Percentiles rank a stretch among this genome's conserved stretches.
These are phyloP conservation scores for Oeneis ivallda DNA, from an alignment of 2,888 invertebrate species.

Conservation along the genomic window DNA sequence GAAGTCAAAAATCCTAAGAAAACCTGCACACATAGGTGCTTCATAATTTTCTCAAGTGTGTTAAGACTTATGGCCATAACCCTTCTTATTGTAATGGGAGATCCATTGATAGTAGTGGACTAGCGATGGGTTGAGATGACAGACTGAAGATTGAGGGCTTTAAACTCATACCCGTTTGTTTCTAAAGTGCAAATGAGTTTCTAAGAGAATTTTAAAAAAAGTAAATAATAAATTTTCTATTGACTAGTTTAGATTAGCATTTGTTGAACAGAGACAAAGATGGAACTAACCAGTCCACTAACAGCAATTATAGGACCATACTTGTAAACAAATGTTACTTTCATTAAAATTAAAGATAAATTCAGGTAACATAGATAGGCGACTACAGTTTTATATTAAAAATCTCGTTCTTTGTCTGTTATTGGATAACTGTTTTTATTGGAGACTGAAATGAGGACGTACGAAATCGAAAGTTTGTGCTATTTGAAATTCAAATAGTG, in stretches of 20 bases:
- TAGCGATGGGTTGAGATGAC: not conserved
- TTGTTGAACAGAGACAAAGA: not conserved
- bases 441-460: slow-evolving; percentile 29
- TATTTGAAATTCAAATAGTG: slow-evolving; percentile 21
- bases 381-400: not conserved
- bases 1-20: no score
- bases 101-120: no score
- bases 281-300: not conserved
- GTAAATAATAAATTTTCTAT: not conserved
- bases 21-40: no score
- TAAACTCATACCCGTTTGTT: not conserved
- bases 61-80: no score
- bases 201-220: not conserved
- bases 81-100: no score
- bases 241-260: not conserved
- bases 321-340: slow-evolving; percentile 11
- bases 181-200: not conserved
- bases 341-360: no score
- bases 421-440: slow-evolving; percentile 7
- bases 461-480: slow-evolving; percentile 30
- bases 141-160: not conserved
- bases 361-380: no score
- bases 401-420: slow-evolving; percentile 19
- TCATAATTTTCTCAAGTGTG: no score
- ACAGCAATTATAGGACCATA: not conserved